Conservation (phyloP, 2,113 vertebrate genomes). For the Syngnathus scovelli region DNA sequence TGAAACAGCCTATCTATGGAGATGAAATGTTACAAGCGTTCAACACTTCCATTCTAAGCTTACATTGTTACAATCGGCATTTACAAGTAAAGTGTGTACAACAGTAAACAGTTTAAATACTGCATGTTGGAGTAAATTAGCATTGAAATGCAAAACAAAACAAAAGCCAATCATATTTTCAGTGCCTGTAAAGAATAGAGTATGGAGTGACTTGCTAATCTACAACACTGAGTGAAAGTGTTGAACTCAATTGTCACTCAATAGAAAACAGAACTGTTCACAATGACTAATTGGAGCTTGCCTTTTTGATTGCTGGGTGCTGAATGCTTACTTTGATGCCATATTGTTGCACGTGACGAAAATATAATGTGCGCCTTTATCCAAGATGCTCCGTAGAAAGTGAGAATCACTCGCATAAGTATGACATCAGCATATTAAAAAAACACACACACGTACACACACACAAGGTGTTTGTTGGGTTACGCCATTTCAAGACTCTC, state of each 20-base stretch:
- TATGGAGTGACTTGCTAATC: neutral
- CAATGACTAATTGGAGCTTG: neutral
- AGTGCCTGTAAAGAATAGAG: neutral
- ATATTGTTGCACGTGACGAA: neutral
- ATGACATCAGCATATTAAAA: conserved; percentile 5
- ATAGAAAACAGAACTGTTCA: neutral
- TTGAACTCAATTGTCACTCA: neutral
- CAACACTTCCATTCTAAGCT: neutral
- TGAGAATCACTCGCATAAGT: conserved; percentile 1
- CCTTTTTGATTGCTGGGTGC: neutral
- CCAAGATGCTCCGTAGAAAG: neutral
- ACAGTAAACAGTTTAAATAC: neutral
- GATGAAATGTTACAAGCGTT: neutral
- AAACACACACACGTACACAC: neutral
- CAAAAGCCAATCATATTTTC: neutral
- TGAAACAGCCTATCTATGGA: neutral
- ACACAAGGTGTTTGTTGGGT: conserved; percentile 12
- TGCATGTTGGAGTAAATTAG: neutral
- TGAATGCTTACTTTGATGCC: neutral
- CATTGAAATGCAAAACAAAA: neutral
- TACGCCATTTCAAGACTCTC: conserved; percentile 50
- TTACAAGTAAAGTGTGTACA: neutral
- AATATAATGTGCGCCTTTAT: neutral
- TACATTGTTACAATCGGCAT: neutral
- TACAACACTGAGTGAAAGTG: neutral